Evolutionary conservation across 2,888 invertebrate species (phyloP).

Genomic region (Aproaerema taeniolella): DNA sequence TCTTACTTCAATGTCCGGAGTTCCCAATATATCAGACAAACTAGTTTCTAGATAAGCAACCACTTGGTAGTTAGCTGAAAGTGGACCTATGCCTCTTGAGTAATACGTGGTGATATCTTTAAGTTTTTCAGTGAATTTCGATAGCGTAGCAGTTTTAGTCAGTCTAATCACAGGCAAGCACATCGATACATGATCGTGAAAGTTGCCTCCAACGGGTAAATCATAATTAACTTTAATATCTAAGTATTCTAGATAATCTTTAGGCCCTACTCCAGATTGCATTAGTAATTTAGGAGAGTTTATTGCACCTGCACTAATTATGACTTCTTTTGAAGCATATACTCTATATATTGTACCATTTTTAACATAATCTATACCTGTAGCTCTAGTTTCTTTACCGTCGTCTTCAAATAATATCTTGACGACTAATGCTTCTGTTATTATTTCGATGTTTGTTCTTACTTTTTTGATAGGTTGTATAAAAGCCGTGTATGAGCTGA

Average conservation of each 20-base stretch:
- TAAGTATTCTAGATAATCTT: constrained; percentile 64
- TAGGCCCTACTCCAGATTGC: constrained; percentile 67
- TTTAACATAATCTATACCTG: constrained; percentile 56
- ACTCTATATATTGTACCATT: constrained; percentile 56
- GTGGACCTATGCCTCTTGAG: constrained; percentile 54
- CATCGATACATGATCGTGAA: constrained; percentile 66
- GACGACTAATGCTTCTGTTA: constrained; percentile 61
- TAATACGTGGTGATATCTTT: constrained; percentile 64
- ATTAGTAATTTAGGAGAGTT: constrained; percentile 64
- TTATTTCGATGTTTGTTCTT: constrained; percentile 51
- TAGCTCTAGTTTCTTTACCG: constrained; percentile 33
- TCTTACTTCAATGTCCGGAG: constrained; percentile 63
- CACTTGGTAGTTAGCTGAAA: constrained; percentile 67
- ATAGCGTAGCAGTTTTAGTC: constrained; percentile 49
- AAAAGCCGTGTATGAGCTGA: constrained; percentile 63
- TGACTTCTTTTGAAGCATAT: constrained; percentile 52
- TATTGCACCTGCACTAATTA: constrained; percentile 61
- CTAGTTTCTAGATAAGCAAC: constrained; percentile 57
- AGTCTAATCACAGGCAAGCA: constrained; percentile 63
- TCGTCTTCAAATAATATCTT: constrained; percentile 46
- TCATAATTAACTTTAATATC: constrained; percentile 47
- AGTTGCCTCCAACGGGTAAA: constrained; percentile 63
- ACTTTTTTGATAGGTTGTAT: constrained; percentile 59
- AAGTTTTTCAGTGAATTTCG: constrained; percentile 55
- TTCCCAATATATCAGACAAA: constrained; percentile 54